A percentile compares a stretch with the other conserved stretches of the same genome.
phyloP scores from a whole-genome alignment of 2,888 invertebrate species.

The Sarcophaga carnaria region DNA sequence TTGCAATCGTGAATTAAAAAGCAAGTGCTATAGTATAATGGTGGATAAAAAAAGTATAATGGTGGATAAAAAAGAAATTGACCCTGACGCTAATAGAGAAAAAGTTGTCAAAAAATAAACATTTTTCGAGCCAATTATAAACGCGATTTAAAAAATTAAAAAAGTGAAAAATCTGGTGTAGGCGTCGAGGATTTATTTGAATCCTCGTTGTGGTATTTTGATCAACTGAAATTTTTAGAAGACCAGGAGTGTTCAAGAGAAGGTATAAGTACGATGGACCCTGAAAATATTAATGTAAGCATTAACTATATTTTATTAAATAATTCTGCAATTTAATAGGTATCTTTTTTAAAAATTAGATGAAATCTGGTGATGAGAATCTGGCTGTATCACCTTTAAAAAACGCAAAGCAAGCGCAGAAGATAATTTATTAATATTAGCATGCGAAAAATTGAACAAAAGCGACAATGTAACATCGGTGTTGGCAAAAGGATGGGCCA shows the following conservation, averaged over 20 bases:
- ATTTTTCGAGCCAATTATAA: slow-evolving; percentile 37
- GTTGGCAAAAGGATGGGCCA: slow-evolving; percentile 41
- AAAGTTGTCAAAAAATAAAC: slow-evolving; percentile 50
- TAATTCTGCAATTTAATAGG: neutral
- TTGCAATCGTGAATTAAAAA: slow-evolving; percentile 39
- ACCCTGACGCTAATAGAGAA: slow-evolving; percentile 30
- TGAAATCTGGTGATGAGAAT: neutral
- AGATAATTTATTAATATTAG: slow-evolving; percentile 15
- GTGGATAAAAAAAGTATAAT: slow-evolving; percentile 1
- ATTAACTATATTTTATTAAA: neutral
- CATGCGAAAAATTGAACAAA: slow-evolving; percentile 9
- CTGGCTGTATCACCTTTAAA: neutral
- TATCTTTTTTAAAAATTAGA: slow-evolving; percentile 19
- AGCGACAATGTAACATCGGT: neutral
- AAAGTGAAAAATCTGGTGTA: slow-evolving; percentile 13
- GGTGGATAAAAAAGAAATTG: slow-evolving; percentile 13
- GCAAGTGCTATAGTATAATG: slow-evolving; percentile 25
- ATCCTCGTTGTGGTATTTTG: slow-evolving; percentile 48
- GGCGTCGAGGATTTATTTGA: neutral
- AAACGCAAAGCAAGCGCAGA: neutral
- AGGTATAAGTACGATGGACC: neutral
- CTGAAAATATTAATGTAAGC: neutral
- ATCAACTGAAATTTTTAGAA: slow-evolving; percentile 43
- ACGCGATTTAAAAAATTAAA: slow-evolving; percentile 19
- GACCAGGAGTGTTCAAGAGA: slow-evolving; percentile 1